Base-by-base conservation (phyloP, 1,140 invertebrate genomes). In the Lepidurus arcticus region DNA sequence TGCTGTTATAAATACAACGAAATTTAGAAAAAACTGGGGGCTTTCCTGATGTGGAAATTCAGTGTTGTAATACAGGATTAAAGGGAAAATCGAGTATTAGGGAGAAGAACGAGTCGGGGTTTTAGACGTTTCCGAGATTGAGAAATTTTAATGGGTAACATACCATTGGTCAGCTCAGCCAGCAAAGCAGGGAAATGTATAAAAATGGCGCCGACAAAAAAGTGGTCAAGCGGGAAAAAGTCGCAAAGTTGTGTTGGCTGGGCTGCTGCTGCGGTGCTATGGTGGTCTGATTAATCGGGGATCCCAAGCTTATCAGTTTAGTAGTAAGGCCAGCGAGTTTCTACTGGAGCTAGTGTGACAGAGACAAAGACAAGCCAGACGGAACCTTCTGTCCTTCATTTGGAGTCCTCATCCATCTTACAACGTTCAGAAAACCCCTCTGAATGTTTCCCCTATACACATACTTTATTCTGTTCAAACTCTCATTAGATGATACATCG, bases 321-420 rank as follows among this genome's bases (percentile, higher is more conserved):
- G 53, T 65, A 16, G 16, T 65, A 65, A 21, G 53, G 53, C 53
- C 53, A 65, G 53, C 53, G 53, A 65, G 53, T 65, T 65, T 65
- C 53, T 21, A 65, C 4, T n/a, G 53, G 53, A 65, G 53, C 16
- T 65, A 13, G 13, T 65, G 53, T 65, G 53, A 65, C 53, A 65
- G 53, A 65, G 53, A 65, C 53, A 65, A 65, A 65, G 53, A 16
- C 53, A 21, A 16, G 53, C 16, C 53, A 65, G 53, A 65, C 53
- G 53, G 53, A 65, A n/a, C 53, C 53, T 65, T 65, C 53, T 65
- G 53, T 65, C 53, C 21, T n/a, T 65, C 53, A 65, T 65, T 65
- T 65, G 53, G 53, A 13, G 53, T 65, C 21, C 53, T 65, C 8
- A 65, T 65, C 53, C 53, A 65, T 65, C 53, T 65, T 65, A 65